Conservation (phyloP, 1,140 invertebrate species). For the Lepidotrigona ventralis region DNA sequence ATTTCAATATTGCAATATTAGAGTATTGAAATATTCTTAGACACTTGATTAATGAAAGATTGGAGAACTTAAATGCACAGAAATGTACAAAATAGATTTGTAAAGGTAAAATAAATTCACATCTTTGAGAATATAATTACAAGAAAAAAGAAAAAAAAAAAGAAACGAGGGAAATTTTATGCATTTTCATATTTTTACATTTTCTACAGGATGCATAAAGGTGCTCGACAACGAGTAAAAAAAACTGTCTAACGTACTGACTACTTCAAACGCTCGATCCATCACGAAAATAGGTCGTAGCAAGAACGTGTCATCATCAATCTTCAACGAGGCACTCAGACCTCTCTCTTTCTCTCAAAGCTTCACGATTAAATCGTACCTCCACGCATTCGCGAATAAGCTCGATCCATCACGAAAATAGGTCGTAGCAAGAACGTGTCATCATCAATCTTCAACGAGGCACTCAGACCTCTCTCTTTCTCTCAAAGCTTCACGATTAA, state of each 20-base stretch:
- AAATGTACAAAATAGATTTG: too few species aligned
- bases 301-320: neutral
- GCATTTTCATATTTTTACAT: too few species aligned
- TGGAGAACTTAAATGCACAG: too few species aligned
- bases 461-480: neutral
- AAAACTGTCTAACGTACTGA: neutral
- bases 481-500: neutral
- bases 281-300: neutral
- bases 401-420: neutral
- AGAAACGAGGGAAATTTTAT: too few species aligned
- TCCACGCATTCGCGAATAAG: too few species aligned
- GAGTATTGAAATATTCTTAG: neutral
- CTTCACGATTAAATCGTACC: neutral
- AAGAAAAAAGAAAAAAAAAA: too few species aligned
- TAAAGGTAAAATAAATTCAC: too few species aligned
- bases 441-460: conserved; percentile 11
- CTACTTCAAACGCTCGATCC: neutral
- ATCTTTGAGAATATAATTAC: too few species aligned
- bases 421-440: neutral
- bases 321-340: conserved; percentile 3
- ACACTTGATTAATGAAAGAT: neutral
- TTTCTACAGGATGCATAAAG: neutral
- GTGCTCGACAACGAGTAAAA: neutral
- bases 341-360: neutral
- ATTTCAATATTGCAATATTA: neutral